Percentiles rank a stretch among this genome's conserved stretches.
These are phyloP conservation scores for Bombyx mori DNA, from an alignment of 1,140 invertebrate species.

Conservation along the genomic window DNA sequence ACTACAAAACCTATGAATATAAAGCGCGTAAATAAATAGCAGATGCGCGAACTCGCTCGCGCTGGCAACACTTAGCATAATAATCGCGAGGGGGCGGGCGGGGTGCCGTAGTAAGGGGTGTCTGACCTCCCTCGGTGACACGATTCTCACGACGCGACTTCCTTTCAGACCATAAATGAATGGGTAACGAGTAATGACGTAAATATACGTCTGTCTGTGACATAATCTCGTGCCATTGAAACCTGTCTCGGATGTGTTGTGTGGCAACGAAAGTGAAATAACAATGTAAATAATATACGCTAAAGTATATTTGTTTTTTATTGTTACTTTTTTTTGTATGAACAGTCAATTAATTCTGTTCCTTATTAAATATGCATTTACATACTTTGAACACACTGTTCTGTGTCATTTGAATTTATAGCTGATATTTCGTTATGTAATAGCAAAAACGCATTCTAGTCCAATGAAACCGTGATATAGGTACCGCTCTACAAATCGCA, in stretches of 20 bases:
- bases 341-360: too few relatives aligned
- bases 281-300: too few relatives aligned
- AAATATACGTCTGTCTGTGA: conserved; percentile 39
- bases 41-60: conserved; percentile 64
- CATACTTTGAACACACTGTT: too few relatives aligned
- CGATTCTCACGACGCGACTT: conserved; percentile 64
- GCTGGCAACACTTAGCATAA: conserved; percentile 63
- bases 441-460: too few relatives aligned
- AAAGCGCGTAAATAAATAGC: conserved; percentile 70
- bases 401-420: too few relatives aligned
- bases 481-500: too few relatives aligned
- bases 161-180: conserved; percentile 61
- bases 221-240: conserved; percentile 33
- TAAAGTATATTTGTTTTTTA: too few relatives aligned
- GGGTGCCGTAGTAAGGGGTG: conserved; percentile 18
- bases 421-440: too few relatives aligned
- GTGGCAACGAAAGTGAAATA: background rate
- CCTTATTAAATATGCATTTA: too few relatives aligned
- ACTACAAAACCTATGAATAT: conserved; percentile 50
- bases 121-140: conserved; percentile 47
- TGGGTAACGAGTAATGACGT: conserved; percentile 58
- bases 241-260: conserved; percentile 14
- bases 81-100: conserved; percentile 46
- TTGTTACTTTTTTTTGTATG: too few relatives aligned
- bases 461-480: too few relatives aligned